Conservation (phyloP, 2,797 vertebrate genomes). For the Gouania willdenowi region DNA sequence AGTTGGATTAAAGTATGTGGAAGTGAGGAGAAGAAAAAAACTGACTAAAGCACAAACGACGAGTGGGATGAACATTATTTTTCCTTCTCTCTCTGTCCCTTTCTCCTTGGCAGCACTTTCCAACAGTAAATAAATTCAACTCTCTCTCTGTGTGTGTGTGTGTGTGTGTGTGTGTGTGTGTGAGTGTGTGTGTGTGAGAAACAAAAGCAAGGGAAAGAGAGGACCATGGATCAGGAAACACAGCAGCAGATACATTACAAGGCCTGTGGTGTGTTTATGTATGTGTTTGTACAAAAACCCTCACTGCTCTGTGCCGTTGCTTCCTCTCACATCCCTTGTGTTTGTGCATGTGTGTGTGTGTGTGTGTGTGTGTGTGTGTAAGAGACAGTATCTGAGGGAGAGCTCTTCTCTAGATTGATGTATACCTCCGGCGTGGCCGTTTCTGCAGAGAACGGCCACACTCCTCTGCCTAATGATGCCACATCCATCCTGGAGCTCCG, state of each 20-base stretch:
- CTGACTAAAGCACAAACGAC: slow-evolving; percentile 1
- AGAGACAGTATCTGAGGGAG: slow-evolving; percentile 51
- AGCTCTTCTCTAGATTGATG: slow-evolving; percentile 84
- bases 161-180: slow-evolving; percentile 2
- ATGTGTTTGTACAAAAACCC: slow-evolving; percentile 33
- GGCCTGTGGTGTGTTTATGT: slow-evolving; percentile 24
- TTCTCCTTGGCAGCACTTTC: slow-evolving; percentile 69
- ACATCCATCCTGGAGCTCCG: slow-evolving; percentile 87
- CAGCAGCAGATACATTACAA: slow-evolving; percentile 49
- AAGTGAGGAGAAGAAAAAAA: background rate
- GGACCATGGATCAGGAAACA: slow-evolving; percentile 30
- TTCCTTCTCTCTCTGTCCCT: slow-evolving; percentile 63
- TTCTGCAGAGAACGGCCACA: slow-evolving; percentile 86
- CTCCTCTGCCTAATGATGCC: slow-evolving; percentile 88
- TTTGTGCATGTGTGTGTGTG: slow-evolving; percentile 14
- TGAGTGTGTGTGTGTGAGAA: slow-evolving; percentile 2
- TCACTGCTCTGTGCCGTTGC: slow-evolving; percentile 11
- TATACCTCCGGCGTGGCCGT: slow-evolving; percentile 81
- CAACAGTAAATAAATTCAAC: slow-evolving; percentile 70
- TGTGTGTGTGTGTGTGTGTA: slow-evolving; percentile 19
- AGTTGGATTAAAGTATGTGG: no score
- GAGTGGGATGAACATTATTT: slow-evolving; percentile 43
- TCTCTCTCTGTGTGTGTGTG: slow-evolving; percentile 11
- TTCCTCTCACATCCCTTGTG: background rate
- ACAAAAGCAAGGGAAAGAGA: no score